These are phyloP conservation scores for Oceanodroma tethys DNA, from an alignment of 2,113 vertebrate species.

Conservation along the genomic window DNA sequence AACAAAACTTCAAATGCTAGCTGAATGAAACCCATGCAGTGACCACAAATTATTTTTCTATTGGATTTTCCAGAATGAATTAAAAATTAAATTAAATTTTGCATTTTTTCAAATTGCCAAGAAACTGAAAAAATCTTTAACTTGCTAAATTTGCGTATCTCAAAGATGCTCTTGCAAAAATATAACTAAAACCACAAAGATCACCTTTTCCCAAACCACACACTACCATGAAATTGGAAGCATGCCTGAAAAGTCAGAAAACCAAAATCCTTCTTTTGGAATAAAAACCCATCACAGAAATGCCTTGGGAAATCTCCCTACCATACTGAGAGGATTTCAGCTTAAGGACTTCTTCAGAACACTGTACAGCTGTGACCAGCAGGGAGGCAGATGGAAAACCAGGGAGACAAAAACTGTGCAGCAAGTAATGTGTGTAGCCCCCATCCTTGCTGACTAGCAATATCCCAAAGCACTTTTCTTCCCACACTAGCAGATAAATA, in stretches of 20 bases:
- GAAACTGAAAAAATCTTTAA: neutral
- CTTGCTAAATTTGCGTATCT: neutral
- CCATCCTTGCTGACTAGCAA: neutral
- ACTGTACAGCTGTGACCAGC: neutral
- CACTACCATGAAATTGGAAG: neutral
- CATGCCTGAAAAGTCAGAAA: neutral
- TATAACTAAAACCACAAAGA: neutral
- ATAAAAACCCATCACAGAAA: conserved; percentile 6
- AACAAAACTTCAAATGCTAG: neutral
- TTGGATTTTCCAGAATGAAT: neutral
- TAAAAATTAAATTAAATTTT: neutral
- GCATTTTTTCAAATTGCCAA: neutral
- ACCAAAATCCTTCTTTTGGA: neutral
- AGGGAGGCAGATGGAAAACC: conserved; percentile 9
- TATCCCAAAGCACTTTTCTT: conserved; percentile 5
- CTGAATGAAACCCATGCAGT: neutral
- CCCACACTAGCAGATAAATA: conserved; percentile 7
- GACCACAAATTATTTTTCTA: neutral
- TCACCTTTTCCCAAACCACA: neutral
- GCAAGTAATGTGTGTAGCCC: neutral
- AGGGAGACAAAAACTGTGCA: neutral
- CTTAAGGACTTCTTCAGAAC: conserved; percentile 5
- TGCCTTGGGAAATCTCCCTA: neutral
- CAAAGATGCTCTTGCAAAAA: neutral
- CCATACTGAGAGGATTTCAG: neutral